Evolutionary conservation across 2,797 vertebrate species (phyloP).

Genomic region (Sus cebifrons): DNA sequence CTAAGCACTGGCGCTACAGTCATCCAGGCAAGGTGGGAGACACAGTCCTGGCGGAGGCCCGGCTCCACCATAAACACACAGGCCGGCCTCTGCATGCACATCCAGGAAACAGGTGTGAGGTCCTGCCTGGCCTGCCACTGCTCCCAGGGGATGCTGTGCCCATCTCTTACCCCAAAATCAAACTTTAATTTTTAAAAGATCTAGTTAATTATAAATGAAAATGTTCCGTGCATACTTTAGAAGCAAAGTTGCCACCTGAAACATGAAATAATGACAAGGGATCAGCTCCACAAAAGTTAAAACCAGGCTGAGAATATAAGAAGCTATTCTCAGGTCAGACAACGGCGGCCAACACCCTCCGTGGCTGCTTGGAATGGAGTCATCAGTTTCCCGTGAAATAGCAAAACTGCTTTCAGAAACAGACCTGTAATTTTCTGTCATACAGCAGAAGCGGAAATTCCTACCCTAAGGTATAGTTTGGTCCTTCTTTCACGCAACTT

Average conservation of each 20-base stretch:
- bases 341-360: background rate
- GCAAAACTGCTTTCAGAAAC: background rate
- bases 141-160: accelerated
- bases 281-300: background rate
- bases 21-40: background rate
- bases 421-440: background rate
- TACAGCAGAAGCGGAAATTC: background rate
- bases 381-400: background rate
- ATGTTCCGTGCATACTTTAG: background rate
- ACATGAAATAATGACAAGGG: background rate
- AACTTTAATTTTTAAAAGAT: background rate
- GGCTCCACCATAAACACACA: accelerated
- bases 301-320: background rate
- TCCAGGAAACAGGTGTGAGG: accelerated
- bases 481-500: background rate
- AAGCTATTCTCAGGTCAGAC: background rate
- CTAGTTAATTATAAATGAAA: background rate
- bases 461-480: background rate
- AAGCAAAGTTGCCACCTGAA: background rate
- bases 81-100: too few species aligned
- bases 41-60: accelerated
- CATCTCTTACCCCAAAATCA: background rate
- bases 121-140: accelerated
- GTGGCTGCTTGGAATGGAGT: background rate
- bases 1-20: background rate